Evolutionary conservation across 2,888 invertebrate genomes (phyloP), one percentile per base, ranked within the genome.

Genomic region (Drosophila macrospina): DNA sequence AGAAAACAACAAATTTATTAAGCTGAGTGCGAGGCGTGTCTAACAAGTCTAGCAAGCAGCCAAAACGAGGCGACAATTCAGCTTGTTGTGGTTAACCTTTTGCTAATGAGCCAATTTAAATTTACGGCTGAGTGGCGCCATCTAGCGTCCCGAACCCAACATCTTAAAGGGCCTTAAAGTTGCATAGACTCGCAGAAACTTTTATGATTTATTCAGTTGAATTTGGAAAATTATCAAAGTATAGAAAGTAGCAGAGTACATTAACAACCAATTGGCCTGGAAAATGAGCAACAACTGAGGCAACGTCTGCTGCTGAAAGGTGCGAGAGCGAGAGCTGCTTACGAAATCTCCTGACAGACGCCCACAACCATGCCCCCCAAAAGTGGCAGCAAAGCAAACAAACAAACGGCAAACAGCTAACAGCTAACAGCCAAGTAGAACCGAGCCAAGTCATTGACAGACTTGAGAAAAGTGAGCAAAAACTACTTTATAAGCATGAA

Each of bases 21-120:
- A 63, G 63, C 34, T 48, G 41, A 45, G 32, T 56, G 36, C 47
- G 42, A 44, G 41, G 36, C 34, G 47, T 39, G 45, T 20, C 37
- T 15, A 30, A n/a, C 28, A 54, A 52, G 52, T 61, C 8, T n/a
- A 3, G 5, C 60, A 16, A 51, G 6, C 26, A 57, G 41, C 52
- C 45, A 34, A 37, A 36, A 39, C 20, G 41, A 11, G 20, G 37
- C 26, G 48, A 55, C 51, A 30, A 54, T 54, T 67, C 71, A 37
- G 47, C 41, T 52, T 41, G 62, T 75, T 65, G 87, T 69, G 83
- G 83, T 81, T 83, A 83, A 78, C 83, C 87, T 59, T 52, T 71
- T 84, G 85, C 87, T 86, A 83, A 83, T 86, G 87, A 83, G 85
- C 85, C 83, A 86, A 83, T 83, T 83, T 83, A 86, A 81, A 83